Evolutionary conservation across 2,797 vertebrate genomes (phyloP).

Genomic region (Dryobates pubescens): DNA sequence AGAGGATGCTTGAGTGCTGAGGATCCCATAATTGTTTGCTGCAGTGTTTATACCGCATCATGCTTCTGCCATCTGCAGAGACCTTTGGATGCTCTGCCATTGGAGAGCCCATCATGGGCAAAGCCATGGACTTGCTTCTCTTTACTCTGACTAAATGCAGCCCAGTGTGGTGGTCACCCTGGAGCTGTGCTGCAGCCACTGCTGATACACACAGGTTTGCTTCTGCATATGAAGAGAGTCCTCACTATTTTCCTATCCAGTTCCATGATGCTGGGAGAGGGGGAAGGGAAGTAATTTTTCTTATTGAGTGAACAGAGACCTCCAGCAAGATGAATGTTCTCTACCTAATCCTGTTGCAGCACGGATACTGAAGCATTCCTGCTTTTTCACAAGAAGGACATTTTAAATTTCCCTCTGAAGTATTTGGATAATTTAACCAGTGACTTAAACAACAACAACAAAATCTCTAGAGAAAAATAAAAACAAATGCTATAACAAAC

Average conservation of each 20-base stretch:
- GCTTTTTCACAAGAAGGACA: neutral
- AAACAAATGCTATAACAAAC: slow-evolving; percentile 39
- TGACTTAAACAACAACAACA: neutral
- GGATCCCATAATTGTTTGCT: neutral
- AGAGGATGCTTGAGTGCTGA: accelerated
- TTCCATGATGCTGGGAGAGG: neutral
- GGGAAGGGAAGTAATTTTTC: neutral
- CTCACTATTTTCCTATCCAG: neutral
- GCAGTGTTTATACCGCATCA: neutral
- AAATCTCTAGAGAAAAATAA: slow-evolving; percentile 39
- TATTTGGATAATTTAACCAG: slow-evolving; percentile 38
- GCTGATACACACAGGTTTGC: neutral
- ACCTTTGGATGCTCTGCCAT: accelerated
- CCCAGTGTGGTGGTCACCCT: neutral
- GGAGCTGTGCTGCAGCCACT: neutral
- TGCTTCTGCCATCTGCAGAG: neutral
- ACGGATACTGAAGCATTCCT: neutral
- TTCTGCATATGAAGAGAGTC: neutral
- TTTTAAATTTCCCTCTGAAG: slow-evolving; percentile 35
- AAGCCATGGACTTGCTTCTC: neutral
- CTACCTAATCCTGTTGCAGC: neutral
- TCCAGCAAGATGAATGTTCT: slow-evolving; percentile 22
- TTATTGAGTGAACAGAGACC: neutral
- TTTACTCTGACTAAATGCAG: neutral
- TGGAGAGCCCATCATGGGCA: neutral